Conservation (phyloP, 2,888 invertebrate genomes). For the Xestobium rufovillosum region DNA sequence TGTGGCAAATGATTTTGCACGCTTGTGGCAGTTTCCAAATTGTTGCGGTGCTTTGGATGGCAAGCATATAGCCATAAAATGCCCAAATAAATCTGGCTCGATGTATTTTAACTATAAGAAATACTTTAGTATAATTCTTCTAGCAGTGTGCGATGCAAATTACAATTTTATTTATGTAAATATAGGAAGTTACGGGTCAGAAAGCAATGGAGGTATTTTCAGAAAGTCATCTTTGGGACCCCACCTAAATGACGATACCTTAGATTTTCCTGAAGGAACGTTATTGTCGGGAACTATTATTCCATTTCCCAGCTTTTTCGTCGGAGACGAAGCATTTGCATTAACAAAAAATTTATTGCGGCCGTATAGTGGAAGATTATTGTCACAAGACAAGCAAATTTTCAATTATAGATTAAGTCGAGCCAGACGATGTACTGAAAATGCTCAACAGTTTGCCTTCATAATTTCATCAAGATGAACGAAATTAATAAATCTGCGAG, state of each 20-base stretch:
- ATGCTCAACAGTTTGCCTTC: too few species aligned
- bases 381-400: slow-evolving; percentile 23
- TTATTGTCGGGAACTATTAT: too few species aligned
- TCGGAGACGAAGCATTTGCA: slow-evolving; percentile 29
- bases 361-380: slow-evolving; percentile 27
- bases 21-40: slow-evolving; percentile 29
- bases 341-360: slow-evolving; percentile 24
- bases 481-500: too few species aligned
- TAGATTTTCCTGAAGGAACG: slow-evolving; percentile 25
- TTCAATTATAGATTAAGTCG: slow-evolving; percentile 28
- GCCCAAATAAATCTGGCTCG: slow-evolving; percentile 27
- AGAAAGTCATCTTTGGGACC: slow-evolving; percentile 25
- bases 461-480: too few species aligned
- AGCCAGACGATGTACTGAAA: slow-evolving; percentile 29
- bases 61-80: slow-evolving; percentile 27
- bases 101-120: slow-evolving; percentile 27
- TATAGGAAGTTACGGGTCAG: slow-evolving; percentile 27
- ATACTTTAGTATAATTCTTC: slow-evolving; percentile 28
- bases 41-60: too few species aligned
- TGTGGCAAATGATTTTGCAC: slow-evolving; percentile 27
- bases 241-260: slow-evolving; percentile 22
- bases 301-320: too few species aligned
- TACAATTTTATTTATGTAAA: slow-evolving; percentile 27
- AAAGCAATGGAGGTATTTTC: too few species aligned
- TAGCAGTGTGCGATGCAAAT: slow-evolving; percentile 29